phyloP scores from a whole-genome alignment of 2,113 vertebrate genomes.

The Helogale parvula region DNA sequence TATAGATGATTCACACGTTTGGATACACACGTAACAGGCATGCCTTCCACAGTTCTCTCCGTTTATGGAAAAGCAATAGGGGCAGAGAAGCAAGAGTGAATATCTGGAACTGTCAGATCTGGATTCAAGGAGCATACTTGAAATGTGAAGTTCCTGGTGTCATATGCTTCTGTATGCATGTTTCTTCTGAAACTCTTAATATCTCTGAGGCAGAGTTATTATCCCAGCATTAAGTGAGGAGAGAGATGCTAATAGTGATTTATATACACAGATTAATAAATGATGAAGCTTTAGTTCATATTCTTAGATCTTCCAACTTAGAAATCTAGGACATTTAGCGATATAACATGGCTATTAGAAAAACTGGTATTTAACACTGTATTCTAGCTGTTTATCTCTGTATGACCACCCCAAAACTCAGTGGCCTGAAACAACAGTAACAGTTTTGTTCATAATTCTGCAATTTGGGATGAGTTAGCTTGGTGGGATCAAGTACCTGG shows the following conservation, averaged over 20 bases:
- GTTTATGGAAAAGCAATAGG: not conserved
- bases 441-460: not conserved
- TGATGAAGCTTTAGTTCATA: not conserved
- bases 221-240: not conserved
- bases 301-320: not conserved
- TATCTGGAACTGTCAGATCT: not conserved
- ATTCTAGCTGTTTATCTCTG: not conserved
- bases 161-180: not conserved
- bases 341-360: not conserved
- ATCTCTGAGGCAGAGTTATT: not conserved
- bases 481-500: not conserved
- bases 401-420: not conserved
- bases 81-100: not conserved
- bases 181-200: not conserved
- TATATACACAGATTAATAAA: not conserved
- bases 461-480: not conserved
- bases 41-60: not conserved
- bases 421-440: not conserved
- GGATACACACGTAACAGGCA: not conserved
- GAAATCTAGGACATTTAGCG: not conserved
- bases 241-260: not conserved
- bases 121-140: not conserved
- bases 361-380: not conserved
- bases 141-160: not conserved
- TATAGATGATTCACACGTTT: not conserved